Evolutionary conservation across 1,140 invertebrate genomes (phyloP).

Genomic region (Drosophila jambulina): DNA sequence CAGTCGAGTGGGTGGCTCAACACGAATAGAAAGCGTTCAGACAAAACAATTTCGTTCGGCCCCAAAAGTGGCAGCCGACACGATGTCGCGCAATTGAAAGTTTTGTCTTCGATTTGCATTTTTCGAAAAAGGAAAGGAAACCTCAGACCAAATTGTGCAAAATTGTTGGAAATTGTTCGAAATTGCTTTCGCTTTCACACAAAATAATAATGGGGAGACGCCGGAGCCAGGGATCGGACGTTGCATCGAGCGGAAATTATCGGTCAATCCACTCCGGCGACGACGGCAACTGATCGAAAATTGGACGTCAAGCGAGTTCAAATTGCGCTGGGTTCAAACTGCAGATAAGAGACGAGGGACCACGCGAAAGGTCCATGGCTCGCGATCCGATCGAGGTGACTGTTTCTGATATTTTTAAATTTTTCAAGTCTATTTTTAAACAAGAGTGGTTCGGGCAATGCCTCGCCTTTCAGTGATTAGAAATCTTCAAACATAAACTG

Average conservation of each 20-base stretch:
- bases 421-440: conserved; percentile 10
- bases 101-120: conserved; percentile 78
- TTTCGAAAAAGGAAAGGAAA: conserved; percentile 72
- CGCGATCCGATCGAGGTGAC: neutral
- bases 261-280: conserved; percentile 68
- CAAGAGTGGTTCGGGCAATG: neutral
- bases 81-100: conserved; percentile 73
- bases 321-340: conserved; percentile 12
- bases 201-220: conserved; percentile 37
- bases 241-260: conserved; percentile 74
- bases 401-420: conserved; percentile 11
- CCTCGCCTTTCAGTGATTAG: neutral
- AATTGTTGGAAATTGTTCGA: conserved; percentile 51
- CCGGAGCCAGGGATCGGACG: conserved; percentile 49
- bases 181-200: conserved; percentile 74
- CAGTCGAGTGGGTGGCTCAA: conserved; percentile 23
- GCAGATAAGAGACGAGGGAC: conserved; percentile 23
- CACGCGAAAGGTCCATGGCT: conserved; percentile 6
- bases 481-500: neutral
- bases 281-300: conserved; percentile 35
- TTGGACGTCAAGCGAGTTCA: conserved; percentile 38
- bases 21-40: conserved; percentile 56
- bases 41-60: conserved; percentile 63
- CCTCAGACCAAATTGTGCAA: conserved; percentile 38
- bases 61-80: conserved; percentile 47